phyloP scores from a whole-genome alignment of 64 coral and sea anemone genomes.

The Acropora tenuis region DNA sequence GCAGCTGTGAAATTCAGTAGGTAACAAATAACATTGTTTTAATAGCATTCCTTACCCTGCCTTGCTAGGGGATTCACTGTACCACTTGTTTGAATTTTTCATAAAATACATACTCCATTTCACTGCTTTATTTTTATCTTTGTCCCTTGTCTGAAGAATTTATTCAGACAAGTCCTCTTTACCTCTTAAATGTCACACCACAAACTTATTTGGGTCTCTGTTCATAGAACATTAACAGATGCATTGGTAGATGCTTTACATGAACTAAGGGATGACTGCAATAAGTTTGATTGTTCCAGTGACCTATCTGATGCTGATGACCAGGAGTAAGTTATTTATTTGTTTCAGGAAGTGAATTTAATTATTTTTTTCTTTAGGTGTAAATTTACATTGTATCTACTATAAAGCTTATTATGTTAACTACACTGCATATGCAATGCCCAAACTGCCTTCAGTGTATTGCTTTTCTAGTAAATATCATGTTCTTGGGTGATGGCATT shows the following conservation, averaged over 20 bases:
- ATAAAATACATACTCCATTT: not conserved
- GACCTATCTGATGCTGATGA: not conserved
- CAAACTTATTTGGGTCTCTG: not conserved
- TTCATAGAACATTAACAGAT: constrained; percentile 4
- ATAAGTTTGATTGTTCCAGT: not conserved
- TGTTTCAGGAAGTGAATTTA: not conserved
- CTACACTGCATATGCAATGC: not conserved
- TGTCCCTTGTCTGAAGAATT: constrained; percentile 4
- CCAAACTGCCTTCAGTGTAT: not conserved
- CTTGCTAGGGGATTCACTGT: not conserved
- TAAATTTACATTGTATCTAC: not conserved
- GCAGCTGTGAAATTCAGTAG: constrained; percentile 3
- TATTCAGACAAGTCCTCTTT: not conserved
- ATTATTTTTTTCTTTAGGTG: not conserved
- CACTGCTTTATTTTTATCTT: not conserved
- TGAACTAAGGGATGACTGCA: not conserved
- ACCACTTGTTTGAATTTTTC: not conserved
- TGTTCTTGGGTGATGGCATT: constrained; percentile 6
- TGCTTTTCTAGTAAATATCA: not conserved
- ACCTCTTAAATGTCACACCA: not conserved
- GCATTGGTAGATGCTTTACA: not conserved
- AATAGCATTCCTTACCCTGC: not conserved
- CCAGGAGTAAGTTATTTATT: constrained; percentile 8
- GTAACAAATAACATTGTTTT: not conserved
- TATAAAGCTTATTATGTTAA: not conserved